Percentiles rank a stretch among this genome's conserved stretches.
Evolutionary conservation across 2,888 invertebrate genomes (phyloP).

Genomic region (Dorcus hopei): DNA sequence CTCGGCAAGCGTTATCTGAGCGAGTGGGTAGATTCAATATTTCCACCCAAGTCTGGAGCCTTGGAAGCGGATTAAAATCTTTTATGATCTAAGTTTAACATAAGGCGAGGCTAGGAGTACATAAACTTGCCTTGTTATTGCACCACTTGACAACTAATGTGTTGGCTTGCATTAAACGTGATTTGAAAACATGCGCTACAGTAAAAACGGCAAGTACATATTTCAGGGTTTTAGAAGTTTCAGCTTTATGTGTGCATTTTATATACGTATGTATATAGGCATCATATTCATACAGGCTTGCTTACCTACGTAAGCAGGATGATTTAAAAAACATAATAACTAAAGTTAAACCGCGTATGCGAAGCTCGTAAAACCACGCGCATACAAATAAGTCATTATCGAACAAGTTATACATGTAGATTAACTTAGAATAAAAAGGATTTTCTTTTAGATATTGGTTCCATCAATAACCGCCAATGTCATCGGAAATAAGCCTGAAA

Average conservation of each 20-base stretch:
- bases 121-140: slow-evolving; percentile 43
- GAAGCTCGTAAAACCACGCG: too few relatives aligned
- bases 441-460: too few relatives aligned
- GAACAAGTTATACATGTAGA: too few relatives aligned
- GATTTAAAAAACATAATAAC: too few relatives aligned
- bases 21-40: slow-evolving; percentile 1
- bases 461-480: too few relatives aligned
- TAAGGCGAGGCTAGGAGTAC: slow-evolving; percentile 23
- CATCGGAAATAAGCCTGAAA: too few relatives aligned
- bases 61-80: slow-evolving; percentile 25
- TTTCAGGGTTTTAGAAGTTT: slow-evolving; percentile 3
- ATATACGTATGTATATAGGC: neutral
- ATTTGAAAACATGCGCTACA: slow-evolving; percentile 3
- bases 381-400: too few relatives aligned
- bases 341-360: too few relatives aligned
- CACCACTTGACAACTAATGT: slow-evolving; percentile 38
- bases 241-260: neutral
- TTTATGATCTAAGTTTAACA: slow-evolving; percentile 25
- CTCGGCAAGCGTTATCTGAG: neutral
- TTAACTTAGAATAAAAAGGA: too few relatives aligned
- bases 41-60: slow-evolving; percentile 9
- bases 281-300: neutral
- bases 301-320: too few relatives aligned
- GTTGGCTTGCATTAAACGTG: slow-evolving; percentile 10
- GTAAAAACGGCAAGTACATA: slow-evolving; percentile 22